Conservation (phyloP, 2,797 vertebrate genomes). For the Acanthis flammea region DNA sequence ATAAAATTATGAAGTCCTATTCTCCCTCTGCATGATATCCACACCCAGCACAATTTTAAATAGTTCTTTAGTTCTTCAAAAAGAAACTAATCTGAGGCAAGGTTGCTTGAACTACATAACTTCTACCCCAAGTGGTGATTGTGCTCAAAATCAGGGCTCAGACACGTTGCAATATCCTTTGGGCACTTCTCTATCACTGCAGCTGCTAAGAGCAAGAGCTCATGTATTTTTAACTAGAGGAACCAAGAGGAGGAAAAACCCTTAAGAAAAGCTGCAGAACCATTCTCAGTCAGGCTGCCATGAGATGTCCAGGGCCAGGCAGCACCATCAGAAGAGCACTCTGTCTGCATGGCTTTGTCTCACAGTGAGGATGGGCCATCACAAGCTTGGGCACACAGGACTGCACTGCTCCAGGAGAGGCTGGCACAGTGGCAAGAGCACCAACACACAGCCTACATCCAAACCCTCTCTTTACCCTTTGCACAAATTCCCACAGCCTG, state of each 20-base stretch:
- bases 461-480: neutral
- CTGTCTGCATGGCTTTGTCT: too few relatives aligned
- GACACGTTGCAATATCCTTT: neutral
- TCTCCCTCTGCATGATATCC: neutral
- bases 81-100: neutral
- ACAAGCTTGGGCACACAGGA: neutral
- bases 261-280: neutral
- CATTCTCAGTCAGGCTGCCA: neutral
- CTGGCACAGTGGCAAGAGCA: neutral
- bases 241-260: neutral
- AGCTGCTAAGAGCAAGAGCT: neutral
- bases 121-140: neutral
- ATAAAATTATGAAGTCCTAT: neutral
- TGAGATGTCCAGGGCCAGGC: neutral
- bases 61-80: neutral
- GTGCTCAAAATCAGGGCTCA: neutral
- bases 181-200: neutral
- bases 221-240: neutral
- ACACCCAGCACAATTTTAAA: neutral
- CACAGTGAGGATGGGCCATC: rapidly evolving
- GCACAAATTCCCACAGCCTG: neutral
- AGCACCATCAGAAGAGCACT: rapidly evolving
- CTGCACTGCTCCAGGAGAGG: neutral
- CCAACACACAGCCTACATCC: neutral
- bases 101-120: neutral